Evolutionary conservation across 1,140 invertebrate species (phyloP), one percentile per base, ranked within the genome.

Genomic region (Dinoponera quadriceps): DNA sequence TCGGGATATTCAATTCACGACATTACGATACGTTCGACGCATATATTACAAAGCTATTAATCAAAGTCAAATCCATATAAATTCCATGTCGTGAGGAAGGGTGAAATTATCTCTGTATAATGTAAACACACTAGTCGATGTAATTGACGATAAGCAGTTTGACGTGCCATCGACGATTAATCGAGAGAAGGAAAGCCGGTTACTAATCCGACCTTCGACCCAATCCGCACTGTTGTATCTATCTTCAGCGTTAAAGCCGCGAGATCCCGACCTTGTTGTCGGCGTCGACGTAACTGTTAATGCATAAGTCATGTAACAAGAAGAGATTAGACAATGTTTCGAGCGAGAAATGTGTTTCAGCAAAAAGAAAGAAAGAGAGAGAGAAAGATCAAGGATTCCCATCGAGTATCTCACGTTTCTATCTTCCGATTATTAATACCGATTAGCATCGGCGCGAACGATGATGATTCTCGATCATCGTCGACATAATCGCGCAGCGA

Each of bases 141-240:
- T 80, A 86, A 85, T 81, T 60, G 59, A 48, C 48, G 65, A 71
- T 85, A 85, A 85, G 65, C 55, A 18, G 51, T 62, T 62, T 85
- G 57, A 27, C 73, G 65, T 49, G 60, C 49, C 65, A 59, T 85
- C 75, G 72, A 84, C 71, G 83, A 68, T 62, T 48, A 33, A 27
- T 68, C 51, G 60, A 81, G 54, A 29, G 74, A 85, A 14, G 57
- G 66, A 81, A 85, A 86, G 66, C 33, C 66, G 83, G 72, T 86
- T 86, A 81, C 22, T 77, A 38, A 65, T 54, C 22, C 66, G 54
- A 84, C 38, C 60, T 73, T 72, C 66, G 68, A 81, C 66, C 83
- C 54, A 59, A 62, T 33, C 48, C 7, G n/a, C 29, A 66, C 63
- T 9, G 65, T 85, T 85, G 49, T 29, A 33, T 54, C 48, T 16